Evolutionary conservation across 1,140 invertebrate genomes (phyloP).

Genomic region (Adoxophyes honmai): DNA sequence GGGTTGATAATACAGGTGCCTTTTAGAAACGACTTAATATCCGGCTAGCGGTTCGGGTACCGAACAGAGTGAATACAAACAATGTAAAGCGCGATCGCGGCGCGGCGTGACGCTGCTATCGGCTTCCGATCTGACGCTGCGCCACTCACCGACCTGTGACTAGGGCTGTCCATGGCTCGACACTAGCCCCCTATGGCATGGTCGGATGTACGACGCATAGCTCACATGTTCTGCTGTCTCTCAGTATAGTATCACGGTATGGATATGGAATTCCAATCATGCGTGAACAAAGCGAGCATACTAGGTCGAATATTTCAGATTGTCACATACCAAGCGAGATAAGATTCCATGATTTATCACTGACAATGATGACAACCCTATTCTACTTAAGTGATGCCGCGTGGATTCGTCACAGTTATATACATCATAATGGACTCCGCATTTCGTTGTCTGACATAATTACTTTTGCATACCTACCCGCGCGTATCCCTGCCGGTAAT

Average conservation of each 20-base stretch:
- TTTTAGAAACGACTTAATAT: conserved; percentile 45
- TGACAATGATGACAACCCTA: too few relatives aligned
- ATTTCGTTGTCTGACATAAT: conserved; percentile 10
- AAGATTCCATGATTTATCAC: too few relatives aligned
- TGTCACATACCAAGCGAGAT: too few relatives aligned
- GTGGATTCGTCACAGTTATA: neutral
- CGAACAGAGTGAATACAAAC: conserved; percentile 36
- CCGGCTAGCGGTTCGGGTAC: conserved; percentile 45
- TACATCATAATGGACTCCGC: conserved; percentile 2
- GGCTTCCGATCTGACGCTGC: conserved; percentile 43
- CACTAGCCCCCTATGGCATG: neutral
- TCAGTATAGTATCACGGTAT: too few relatives aligned
- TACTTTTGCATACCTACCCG: conserved; percentile 1
- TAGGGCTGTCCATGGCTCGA: neutral
- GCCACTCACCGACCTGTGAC: conserved; percentile 7
- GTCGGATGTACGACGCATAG: neutral
- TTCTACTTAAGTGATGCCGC: neutral
- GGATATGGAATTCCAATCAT: too few relatives aligned
- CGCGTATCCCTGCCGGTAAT: neutral
- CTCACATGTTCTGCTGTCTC: neutral
- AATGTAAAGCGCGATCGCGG: conserved; percentile 21
- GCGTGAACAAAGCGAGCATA: too few relatives aligned
- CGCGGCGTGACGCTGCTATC: conserved; percentile 36
- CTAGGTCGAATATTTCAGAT: too few relatives aligned
- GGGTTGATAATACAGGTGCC: conserved; percentile 32